These are phyloP conservation scores for Perizoma affinitatum DNA, from an alignment of 2,888 invertebrate genomes.

Conservation along the genomic window DNA sequence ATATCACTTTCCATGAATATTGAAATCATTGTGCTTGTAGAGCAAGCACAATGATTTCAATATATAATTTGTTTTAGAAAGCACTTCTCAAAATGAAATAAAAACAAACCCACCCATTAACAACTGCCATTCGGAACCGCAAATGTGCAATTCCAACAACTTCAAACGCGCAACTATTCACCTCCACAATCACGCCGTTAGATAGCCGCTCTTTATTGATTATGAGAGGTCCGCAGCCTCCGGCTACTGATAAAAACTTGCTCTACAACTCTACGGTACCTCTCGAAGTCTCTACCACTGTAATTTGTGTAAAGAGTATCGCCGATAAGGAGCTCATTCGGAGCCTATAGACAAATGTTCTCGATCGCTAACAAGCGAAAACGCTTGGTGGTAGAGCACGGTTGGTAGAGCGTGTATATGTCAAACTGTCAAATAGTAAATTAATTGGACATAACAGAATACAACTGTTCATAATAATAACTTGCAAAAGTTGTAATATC, in stretches of 20 bases:
- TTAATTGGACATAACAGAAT: too few species aligned
- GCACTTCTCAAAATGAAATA: constrained; percentile 15
- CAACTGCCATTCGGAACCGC: constrained; percentile 2
- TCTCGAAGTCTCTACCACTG: constrained; percentile 33
- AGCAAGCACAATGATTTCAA: too few species aligned
- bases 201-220: constrained; percentile 42
- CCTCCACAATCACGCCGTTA: constrained; percentile 26
- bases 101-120: constrained; percentile 2
- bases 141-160: constrained; percentile 21
- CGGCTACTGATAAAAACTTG: constrained; percentile 72
- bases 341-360: neutral
- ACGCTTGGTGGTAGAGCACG: neutral
- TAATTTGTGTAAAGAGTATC: constrained; percentile 39
- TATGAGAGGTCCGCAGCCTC: constrained; percentile 54
- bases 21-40: too few species aligned
- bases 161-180: constrained; percentile 23
- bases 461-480: too few species aligned
- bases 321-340: constrained; percentile 21
- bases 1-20: too few species aligned
- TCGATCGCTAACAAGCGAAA: neutral
- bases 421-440: too few species aligned
- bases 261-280: constrained; percentile 34
- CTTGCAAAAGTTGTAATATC: too few species aligned
- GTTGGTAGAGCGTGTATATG: too few species aligned
- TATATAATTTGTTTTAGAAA: neutral